Percentiles rank a stretch among this genome's conserved stretches.
Evolutionary conservation across 2,888 invertebrate genomes (phyloP).

Genomic region (Cataglyphis albicans): DNA sequence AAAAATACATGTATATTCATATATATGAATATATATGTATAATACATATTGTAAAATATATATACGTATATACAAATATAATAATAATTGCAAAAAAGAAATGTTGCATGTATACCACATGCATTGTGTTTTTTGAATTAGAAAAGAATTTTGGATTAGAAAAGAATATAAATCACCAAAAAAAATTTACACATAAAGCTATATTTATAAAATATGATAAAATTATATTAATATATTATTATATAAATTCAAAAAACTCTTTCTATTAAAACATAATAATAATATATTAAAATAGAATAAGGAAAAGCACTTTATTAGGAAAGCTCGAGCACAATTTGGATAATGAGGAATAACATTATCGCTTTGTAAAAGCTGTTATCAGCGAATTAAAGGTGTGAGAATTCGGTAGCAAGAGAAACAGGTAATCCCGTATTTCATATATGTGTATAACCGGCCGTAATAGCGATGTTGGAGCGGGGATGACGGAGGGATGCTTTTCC

Average conservation of each 20-base stretch:
- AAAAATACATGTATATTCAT: no score
- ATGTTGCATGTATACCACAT: no score
- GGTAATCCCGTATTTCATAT: slow-evolving; percentile 37
- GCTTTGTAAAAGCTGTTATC: slow-evolving; percentile 39
- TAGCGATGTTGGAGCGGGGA: slow-evolving; percentile 36
- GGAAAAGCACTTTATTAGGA: neutral
- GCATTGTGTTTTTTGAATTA: no score
- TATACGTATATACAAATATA: neutral
- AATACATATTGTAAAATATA: neutral
- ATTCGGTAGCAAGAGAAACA: slow-evolving; percentile 20
- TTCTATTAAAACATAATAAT: neutral
- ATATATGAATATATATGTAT: no score
- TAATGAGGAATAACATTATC: slow-evolving; percentile 21
- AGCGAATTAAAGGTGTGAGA: slow-evolving; percentile 23
- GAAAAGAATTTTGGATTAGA: neutral
- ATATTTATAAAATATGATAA: neutral
- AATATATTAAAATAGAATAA: neutral
- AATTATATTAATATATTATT: neutral
- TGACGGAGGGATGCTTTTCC: slow-evolving; percentile 10
- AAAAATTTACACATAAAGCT: neutral
- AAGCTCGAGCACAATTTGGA: neutral
- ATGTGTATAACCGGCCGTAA: slow-evolving; percentile 31
- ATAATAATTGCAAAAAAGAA: neutral
- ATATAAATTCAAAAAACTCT: neutral
- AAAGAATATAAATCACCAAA: neutral